Percentiles rank a stretch among this genome's conserved stretches.
Conservation (phyloP, 1,140 invertebrate genomes). For the Cheumatopsyche charites region DNA sequence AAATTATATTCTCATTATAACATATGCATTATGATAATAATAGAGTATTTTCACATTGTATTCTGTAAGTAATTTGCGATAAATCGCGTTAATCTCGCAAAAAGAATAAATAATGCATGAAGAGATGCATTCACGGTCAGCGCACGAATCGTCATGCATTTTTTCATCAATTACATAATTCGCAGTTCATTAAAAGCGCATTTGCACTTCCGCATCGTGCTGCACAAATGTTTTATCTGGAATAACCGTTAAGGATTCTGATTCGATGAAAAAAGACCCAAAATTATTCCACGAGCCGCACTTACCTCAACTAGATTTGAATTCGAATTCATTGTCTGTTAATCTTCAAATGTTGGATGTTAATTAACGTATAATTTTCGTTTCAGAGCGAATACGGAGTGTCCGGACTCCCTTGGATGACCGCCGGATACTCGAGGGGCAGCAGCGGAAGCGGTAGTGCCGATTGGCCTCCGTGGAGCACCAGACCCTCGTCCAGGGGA, state of each 20-base stretch:
- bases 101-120: slow-evolving; percentile 1
- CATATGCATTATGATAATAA: too few species aligned
- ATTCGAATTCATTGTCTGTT: too few species aligned
- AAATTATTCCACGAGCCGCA: too few species aligned
- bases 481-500: slow-evolving; percentile 47
- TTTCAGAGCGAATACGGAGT: slow-evolving; percentile 36
- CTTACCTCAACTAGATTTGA: too few species aligned
- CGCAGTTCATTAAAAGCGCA: slow-evolving; percentile 9
- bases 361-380: not conserved
- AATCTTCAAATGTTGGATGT: too few species aligned
- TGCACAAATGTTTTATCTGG: too few species aligned
- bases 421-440: slow-evolving; percentile 25
- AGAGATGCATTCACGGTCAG: slow-evolving; percentile 8
- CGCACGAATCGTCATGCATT: not conserved
- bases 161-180: slow-evolving; percentile 5
- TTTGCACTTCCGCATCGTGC: slow-evolving; percentile 1
- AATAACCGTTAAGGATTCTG: too few species aligned
- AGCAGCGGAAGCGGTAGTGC: slow-evolving; percentile 41
- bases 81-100: too few species aligned
- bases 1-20: too few species aligned
- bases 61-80: too few species aligned
- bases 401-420: slow-evolving; percentile 23
- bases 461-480: slow-evolving; percentile 46
- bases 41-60: too few species aligned
- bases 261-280: too few species aligned